Base-by-base conservation (phyloP, 2,888 invertebrate genomes). In the Eudasyphora cyanicolor region DNA sequence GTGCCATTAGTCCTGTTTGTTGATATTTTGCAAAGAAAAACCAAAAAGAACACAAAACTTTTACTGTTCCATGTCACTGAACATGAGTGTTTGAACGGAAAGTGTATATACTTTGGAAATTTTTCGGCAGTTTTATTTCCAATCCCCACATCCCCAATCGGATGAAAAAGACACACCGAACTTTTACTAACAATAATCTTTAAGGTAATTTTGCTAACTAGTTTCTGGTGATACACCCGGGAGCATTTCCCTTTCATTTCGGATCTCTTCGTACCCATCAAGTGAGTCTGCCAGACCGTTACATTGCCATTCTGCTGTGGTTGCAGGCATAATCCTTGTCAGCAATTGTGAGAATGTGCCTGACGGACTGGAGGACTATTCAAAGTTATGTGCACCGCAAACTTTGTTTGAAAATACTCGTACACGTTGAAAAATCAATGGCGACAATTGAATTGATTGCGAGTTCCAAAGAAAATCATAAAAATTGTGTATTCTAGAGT, bases 161-260 rank as follows among this genome's bases (percentile, higher is more conserved):
- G 19, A 21, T 2, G 8, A 19, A 60, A 64, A 35, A 8, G 35
- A 64, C 35, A 19, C 19, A 64, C 19, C 19, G 7, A 64, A 64
- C 35, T 64, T 64, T 35, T 38, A 12, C 10, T 17, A 35, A 17
- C 21, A 64, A 64, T 38, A 12, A 35, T 38, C 35, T 64, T 64
- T 38, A 19, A 64, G 64, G 64, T 64, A 64, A 64, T 64, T 64
- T 64, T 35, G 19, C 10, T 38, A 64, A 64, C 64, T 38, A 38
- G 19, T 38, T 38, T 64, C 29, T 38, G 19, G 7, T 17, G 21
- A 10, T 38, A 64, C n/a, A 64, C 64, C 38, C 64, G 8, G 17
- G 38, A 12, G 64, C 17, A 17, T 64, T 35, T 35, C 8, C 29
- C 35, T 38, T 64, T 21, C 19, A 64, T 35, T 60, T 17, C 64